phyloP scores from a whole-genome alignment of 1,140 invertebrate species.

The Drosophila cardini region DNA sequence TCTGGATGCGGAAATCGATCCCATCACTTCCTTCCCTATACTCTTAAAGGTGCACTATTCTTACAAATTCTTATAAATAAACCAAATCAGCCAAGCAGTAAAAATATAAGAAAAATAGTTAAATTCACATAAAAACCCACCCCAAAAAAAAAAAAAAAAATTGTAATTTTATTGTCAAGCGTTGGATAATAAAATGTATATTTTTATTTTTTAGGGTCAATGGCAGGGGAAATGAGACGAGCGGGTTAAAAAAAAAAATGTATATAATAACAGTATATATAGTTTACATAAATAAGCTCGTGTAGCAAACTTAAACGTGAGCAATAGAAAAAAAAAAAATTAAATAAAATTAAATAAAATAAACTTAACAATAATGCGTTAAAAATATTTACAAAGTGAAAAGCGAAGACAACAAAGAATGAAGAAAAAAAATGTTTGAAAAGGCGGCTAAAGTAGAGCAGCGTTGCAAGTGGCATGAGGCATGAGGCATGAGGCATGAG shows the following conservation, averaged over 20 bases:
- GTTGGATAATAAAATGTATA: background rate
- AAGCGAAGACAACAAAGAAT: constrained; percentile 16
- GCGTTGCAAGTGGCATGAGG: constrained; percentile 3
- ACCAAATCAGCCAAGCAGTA: background rate
- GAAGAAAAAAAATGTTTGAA: background rate
- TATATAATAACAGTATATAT: constrained; percentile 13
- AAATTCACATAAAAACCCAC: constrained; percentile 22
- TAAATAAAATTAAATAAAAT: constrained; percentile 11
- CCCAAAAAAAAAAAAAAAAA: too few species aligned
- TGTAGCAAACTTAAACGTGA: constrained; percentile 14
- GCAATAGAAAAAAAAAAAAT: too few species aligned
- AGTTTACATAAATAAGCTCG: constrained; percentile 1
- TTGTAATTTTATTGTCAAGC: constrained; percentile 28
- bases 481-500: background rate
- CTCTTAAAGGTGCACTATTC: too few species aligned
- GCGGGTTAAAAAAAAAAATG: constrained; percentile 9
- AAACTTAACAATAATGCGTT: constrained; percentile 63
- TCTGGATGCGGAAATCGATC: too few species aligned
- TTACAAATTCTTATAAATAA: too few species aligned
- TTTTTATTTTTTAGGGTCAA: too few species aligned
- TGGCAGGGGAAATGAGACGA: background rate
- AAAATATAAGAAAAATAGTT: background rate
- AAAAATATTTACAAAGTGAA: constrained; percentile 49
- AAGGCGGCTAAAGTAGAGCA: constrained; percentile 1
- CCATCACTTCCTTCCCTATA: too few species aligned